A percentile compares a stretch with the other conserved stretches of the same genome.
Evolutionary conservation across 2,113 vertebrate species (phyloP).

Genomic region (Cygnus atratus): DNA sequence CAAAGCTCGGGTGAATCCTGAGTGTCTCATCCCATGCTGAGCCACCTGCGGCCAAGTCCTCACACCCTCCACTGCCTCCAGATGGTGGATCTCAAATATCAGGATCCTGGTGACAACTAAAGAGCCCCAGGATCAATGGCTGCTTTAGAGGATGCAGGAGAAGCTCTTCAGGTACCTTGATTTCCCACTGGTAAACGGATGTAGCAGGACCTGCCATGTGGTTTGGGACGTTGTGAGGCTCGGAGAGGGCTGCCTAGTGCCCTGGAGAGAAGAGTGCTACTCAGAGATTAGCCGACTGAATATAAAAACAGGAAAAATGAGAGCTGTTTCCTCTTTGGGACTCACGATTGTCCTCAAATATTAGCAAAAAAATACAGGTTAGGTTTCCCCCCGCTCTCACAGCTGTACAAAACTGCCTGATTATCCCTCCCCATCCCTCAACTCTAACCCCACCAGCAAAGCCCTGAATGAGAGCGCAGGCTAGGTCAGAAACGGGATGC

Average conservation of each 20-base stretch:
- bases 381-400: slow-evolving; percentile 35
- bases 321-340: slow-evolving; percentile 34
- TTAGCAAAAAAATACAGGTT: neutral
- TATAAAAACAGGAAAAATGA: slow-evolving; percentile 57
- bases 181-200: neutral
- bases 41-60: neutral
- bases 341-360: slow-evolving; percentile 11
- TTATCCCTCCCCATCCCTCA: neutral
- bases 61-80: neutral
- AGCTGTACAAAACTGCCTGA: slow-evolving; percentile 9
- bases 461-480: neutral
- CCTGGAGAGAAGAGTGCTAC: neutral
- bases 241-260: neutral
- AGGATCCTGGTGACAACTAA: neutral
- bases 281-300: neutral
- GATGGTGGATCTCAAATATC: neutral
- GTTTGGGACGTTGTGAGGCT: neutral
- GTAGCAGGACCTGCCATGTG: neutral
- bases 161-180: neutral
- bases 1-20: neutral
- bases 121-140: neutral
- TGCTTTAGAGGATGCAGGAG: neutral
- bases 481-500: rapidly evolving
- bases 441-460: neutral
- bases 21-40: neutral